Evolutionary conservation across 2,113 vertebrate species (phyloP).

Genomic region (Hippocampus abdominalis): DNA sequence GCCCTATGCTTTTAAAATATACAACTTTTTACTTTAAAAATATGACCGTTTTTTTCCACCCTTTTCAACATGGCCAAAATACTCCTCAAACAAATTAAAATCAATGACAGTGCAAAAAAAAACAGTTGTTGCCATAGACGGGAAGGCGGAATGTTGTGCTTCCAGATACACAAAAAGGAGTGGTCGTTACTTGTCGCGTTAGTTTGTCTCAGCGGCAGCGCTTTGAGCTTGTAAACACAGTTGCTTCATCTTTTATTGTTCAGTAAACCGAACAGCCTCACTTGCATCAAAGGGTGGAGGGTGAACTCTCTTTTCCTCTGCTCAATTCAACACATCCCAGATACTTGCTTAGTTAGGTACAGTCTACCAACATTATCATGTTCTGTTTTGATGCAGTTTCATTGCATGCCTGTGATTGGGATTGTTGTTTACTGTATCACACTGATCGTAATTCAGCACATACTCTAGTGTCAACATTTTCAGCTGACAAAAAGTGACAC

Average conservation of each 20-base stretch:
- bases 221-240: constrained; percentile 2
- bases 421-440: too few relatives aligned
- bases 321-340: background rate
- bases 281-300: constrained; percentile 26
- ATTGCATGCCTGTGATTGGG: too few relatives aligned
- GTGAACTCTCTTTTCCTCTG: background rate
- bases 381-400: too few relatives aligned
- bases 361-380: too few relatives aligned
- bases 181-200: constrained; percentile 11
- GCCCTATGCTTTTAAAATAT: too few relatives aligned
- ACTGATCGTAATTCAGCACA: too few relatives aligned
- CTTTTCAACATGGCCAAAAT: too few relatives aligned
- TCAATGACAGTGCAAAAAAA: background rate
- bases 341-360: too few relatives aligned
- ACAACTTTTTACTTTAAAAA: too few relatives aligned
- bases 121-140: constrained; percentile 14
- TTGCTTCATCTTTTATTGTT: constrained; percentile 12
- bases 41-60: too few relatives aligned
- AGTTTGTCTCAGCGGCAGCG: constrained; percentile 12
- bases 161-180: constrained; percentile 21
- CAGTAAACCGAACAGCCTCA: constrained; percentile 16
- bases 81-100: background rate
- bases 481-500: too few relatives aligned
- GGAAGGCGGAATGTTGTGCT: constrained; percentile 61
- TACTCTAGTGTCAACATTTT: too few relatives aligned